A percentile compares a stretch with the other conserved stretches of the same genome.
phyloP scores from a whole-genome alignment of 2,797 vertebrate species.

The Limnodromus scolopaceus region DNA sequence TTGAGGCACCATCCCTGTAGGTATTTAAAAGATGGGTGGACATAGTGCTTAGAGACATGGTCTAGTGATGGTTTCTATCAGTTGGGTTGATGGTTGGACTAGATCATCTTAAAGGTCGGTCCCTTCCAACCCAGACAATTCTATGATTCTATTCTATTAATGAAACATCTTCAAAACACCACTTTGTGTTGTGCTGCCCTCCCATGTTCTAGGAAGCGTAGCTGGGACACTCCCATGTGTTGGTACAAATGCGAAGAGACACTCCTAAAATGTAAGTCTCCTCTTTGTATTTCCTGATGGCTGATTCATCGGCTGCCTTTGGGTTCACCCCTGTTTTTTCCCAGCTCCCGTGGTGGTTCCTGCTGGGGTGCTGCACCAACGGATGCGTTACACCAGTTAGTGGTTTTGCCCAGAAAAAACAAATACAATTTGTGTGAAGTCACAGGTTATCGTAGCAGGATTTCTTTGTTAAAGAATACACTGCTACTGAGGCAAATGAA shows the following conservation, averaged over 20 bases:
- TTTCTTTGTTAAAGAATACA: background rate
- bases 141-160: no score
- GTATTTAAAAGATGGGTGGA: no score
- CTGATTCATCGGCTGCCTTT: background rate
- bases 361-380: no score
- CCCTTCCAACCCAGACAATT: no score
- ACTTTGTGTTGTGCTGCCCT: background rate
- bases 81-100: no score
- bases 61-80: no score
- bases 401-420: background rate
- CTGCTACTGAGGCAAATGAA: background rate
- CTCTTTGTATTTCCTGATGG: background rate
- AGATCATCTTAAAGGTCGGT: no score
- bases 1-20: no score
- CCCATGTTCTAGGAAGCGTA: background rate
- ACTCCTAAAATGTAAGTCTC: background rate
- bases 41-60: no score
- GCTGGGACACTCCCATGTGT: background rate
- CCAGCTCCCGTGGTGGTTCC: background rate
- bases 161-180: background rate
- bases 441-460: background rate
- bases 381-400: background rate
- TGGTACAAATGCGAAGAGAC: background rate
- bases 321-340: accelerated
- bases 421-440: background rate